Conservation (phyloP, 1,140 invertebrate species). For the Drosophila bipectinata region DNA sequence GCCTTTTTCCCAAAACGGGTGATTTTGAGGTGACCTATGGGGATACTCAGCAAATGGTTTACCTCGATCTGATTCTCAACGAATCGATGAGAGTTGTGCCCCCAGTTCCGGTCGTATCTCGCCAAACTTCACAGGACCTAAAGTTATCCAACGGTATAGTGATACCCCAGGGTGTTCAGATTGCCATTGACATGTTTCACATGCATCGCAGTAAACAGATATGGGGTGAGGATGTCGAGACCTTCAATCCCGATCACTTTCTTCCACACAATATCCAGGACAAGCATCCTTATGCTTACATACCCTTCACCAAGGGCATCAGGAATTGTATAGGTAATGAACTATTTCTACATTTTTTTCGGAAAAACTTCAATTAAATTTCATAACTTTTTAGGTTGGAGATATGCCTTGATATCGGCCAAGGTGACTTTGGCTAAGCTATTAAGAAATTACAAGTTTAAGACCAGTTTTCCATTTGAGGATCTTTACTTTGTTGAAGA, state of each 20-base stretch:
- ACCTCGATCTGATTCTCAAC: slow-evolving; percentile 87
- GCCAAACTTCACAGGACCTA: slow-evolving; percentile 65
- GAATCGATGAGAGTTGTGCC: slow-evolving; percentile 86
- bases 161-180: slow-evolving; percentile 57
- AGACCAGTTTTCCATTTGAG: slow-evolving; percentile 66
- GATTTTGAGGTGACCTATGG: slow-evolving; percentile 84
- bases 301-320: slow-evolving; percentile 77
- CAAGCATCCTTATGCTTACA: slow-evolving; percentile 70
- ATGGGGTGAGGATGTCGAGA: slow-evolving; percentile 70
- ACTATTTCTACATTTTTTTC: no score
- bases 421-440: slow-evolving; percentile 72
- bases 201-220: slow-evolving; percentile 66
- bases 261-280: slow-evolving; percentile 53
- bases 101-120: slow-evolving; percentile 69
- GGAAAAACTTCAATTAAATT: neutral
- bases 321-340: slow-evolving; percentile 76
- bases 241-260: slow-evolving; percentile 81
- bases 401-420: slow-evolving; percentile 71
- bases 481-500: slow-evolving; percentile 75
- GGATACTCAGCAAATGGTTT: slow-evolving; percentile 87
- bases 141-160: slow-evolving; percentile 51
- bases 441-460: slow-evolving; percentile 66
- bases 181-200: slow-evolving; percentile 62
- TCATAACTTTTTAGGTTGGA: slow-evolving; percentile 57
- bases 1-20: slow-evolving; percentile 85